Evolutionary conservation across 2,888 invertebrate species (phyloP).

Genomic region (Lasioglossum oenotherae): DNA sequence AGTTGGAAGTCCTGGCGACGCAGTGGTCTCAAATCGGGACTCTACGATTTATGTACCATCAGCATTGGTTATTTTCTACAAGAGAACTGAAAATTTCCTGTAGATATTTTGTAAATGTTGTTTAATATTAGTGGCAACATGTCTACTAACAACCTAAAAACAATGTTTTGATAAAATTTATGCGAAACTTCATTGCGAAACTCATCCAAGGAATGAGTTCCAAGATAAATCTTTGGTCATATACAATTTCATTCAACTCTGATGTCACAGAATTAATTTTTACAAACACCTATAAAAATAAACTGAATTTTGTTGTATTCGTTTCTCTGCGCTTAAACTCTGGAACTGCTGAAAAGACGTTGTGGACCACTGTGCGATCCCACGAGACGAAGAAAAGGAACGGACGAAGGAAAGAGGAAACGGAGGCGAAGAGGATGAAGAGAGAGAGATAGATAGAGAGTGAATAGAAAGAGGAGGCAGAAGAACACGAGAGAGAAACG

Average conservation of each 20-base stretch:
- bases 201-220: too few relatives aligned
- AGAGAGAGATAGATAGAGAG: not conserved
- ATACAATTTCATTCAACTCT: not conserved
- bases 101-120: not conserved
- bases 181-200: too few relatives aligned
- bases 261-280: not conserved
- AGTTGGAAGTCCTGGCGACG: constrained; percentile 39
- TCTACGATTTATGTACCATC: not conserved
- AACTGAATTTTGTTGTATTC: not conserved
- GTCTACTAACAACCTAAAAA: not conserved
- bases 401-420: constrained; percentile 22
- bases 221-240: too few relatives aligned
- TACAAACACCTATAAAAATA: not conserved
- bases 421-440: not conserved
- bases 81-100: too few relatives aligned
- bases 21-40: not conserved
- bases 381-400: constrained; percentile 24
- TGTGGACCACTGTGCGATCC: constrained; percentile 7
- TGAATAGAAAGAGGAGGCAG: constrained; percentile 10
- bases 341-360: not conserved
- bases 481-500: constrained; percentile 50
- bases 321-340: not conserved
- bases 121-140: not conserved
- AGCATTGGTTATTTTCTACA: too few relatives aligned
- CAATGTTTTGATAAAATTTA: not conserved